These are phyloP conservation scores for Chaetodon trifasciatus DNA, from an alignment of 2,797 vertebrate species.

Conservation along the genomic window DNA sequence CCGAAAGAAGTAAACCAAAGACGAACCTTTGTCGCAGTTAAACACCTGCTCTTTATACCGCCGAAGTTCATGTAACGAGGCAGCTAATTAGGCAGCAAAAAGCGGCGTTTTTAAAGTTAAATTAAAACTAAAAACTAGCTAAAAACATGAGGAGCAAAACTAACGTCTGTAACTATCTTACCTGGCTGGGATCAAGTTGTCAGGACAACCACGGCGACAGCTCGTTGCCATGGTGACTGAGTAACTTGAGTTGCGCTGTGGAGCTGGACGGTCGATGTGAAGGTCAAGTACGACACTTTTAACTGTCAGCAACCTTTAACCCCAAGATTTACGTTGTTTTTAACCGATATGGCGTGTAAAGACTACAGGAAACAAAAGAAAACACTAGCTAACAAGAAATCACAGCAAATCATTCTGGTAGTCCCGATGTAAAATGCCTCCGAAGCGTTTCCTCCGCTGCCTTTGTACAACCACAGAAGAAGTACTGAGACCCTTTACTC, in stretches of 20 bases:
- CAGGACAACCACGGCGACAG: slow-evolving; percentile 51
- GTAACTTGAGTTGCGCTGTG: neutral
- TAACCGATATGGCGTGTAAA: neutral
- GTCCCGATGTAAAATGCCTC: no score
- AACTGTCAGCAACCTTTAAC: neutral
- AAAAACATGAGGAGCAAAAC: neutral
- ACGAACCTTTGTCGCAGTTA: neutral
- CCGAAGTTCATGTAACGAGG: neutral
- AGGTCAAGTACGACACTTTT: slow-evolving; percentile 18
- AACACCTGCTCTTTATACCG: neutral
- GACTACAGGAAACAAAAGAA: no score
- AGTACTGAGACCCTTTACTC: no score
- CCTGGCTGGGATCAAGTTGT: slow-evolving; percentile 56
- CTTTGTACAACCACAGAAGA: no score
- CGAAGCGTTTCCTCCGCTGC: no score
- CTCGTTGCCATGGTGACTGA: slow-evolving; percentile 55
- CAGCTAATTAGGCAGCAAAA: fast-evolving
- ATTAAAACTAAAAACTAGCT: neutral
- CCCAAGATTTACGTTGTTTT: neutral
- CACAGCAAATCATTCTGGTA: neutral
- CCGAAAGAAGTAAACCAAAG: neutral
- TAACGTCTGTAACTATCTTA: slow-evolving; percentile 51
- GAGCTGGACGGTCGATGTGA: neutral
- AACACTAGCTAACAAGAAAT: neutral
- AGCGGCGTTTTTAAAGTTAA: fast-evolving